Percentiles rank a stretch among this genome's conserved stretches.
phyloP scores from a whole-genome alignment of 2,113 vertebrate species.

The Leuciscus idus region DNA sequence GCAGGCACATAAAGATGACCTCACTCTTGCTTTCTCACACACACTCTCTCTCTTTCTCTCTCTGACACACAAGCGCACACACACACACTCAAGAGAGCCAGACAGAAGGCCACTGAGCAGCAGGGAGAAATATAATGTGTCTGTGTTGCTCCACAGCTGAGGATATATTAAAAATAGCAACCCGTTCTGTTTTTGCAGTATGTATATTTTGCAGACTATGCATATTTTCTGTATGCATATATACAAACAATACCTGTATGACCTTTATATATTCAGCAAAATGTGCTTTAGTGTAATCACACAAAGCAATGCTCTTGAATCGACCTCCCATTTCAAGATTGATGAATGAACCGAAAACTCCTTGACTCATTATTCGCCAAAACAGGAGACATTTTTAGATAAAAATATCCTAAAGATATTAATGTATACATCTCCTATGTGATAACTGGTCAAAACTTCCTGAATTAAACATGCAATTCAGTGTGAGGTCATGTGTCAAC shows the following conservation, averaged over 20 bases:
- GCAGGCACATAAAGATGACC: slow-evolving; percentile 27
- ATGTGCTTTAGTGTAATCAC: not conserved
- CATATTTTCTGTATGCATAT: not conserved
- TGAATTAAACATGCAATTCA: not conserved
- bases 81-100: not conserved
- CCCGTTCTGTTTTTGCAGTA: not conserved
- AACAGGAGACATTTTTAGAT: not conserved
- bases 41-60: not conserved
- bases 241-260: not conserved
- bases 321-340: not conserved
- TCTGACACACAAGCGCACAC: not conserved
- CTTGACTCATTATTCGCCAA: not conserved
- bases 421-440: not conserved
- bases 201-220: not conserved
- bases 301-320: not conserved
- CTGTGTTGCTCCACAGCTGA: not conserved
- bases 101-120: slow-evolving; percentile 7
- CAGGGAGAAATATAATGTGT: not conserved
- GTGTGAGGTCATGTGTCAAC: not conserved
- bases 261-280: not conserved
- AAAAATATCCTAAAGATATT: not conserved
- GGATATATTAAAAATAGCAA: not conserved
- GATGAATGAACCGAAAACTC: not conserved
- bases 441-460: not conserved
- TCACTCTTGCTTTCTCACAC: not conserved